These are phyloP conservation scores for Lytechinus pictus DNA, from an alignment of 35 echinoderm and acorn worm species.

Conservation along the genomic window DNA sequence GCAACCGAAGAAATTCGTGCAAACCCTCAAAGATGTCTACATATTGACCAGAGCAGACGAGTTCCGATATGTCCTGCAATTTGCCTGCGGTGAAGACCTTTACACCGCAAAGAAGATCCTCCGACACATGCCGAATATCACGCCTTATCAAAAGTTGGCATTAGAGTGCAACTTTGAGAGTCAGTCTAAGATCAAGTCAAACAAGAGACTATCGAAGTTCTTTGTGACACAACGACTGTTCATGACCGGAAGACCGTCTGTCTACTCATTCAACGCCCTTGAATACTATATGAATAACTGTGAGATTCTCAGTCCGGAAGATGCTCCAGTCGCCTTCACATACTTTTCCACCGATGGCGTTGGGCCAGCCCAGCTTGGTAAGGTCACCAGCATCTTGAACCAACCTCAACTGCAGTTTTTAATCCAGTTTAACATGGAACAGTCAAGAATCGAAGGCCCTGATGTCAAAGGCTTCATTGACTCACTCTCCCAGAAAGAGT, in stretches of 20 bases:
- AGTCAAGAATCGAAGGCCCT: not conserved
- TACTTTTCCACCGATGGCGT: constrained; percentile 24
- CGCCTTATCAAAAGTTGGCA: constrained; percentile 38
- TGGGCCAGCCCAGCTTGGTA: not conserved
- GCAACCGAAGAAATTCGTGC: constrained; percentile 44
- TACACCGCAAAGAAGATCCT: constrained; percentile 43
- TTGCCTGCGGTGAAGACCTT: constrained; percentile 32
- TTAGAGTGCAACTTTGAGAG: constrained; percentile 46
- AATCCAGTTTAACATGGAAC: constrained; percentile 26
- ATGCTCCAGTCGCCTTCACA: not conserved
- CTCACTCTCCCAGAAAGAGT: not conserved
- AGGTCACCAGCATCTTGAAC: not conserved
- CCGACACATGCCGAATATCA: constrained; percentile 30
- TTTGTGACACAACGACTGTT: constrained; percentile 30
- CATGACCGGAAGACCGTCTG: constrained; percentile 40
- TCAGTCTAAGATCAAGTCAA: constrained; percentile 31
- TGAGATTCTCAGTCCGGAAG: not conserved
- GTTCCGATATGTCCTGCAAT: constrained; percentile 43
- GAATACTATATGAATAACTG: constrained; percentile 37
- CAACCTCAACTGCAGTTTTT: constrained; percentile 16
- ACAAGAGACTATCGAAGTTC: constrained; percentile 32
- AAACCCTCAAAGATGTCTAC: constrained; percentile 43
- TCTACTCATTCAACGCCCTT: constrained; percentile 32
- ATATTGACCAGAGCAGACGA: constrained; percentile 36
- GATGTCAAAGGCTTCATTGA: constrained; percentile 28